Evolutionary conservation across 92 coral and sea anemone genomes (phyloP).

Genomic region (Pocillopora meandrina): DNA sequence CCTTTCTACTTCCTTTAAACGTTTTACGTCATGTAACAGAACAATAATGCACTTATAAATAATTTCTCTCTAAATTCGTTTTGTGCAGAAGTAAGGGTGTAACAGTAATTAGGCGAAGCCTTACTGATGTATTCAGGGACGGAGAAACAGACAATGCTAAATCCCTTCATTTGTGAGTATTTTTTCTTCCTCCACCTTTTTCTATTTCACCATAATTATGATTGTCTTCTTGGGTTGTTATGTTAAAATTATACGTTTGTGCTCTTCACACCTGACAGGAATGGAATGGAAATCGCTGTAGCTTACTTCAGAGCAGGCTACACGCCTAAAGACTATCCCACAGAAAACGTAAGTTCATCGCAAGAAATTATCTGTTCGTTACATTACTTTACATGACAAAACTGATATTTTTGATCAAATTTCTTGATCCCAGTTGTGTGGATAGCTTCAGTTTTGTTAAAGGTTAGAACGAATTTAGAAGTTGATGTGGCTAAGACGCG

Average conservation of each 20-base stretch:
- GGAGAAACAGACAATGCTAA: constrained; percentile 55
- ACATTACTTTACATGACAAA: neutral
- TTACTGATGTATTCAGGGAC: constrained; percentile 44
- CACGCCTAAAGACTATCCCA: constrained; percentile 69
- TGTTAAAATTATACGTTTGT: neutral
- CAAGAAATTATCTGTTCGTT: neutral
- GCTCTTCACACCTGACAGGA: constrained; percentile 36
- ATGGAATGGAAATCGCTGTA: constrained; percentile 77
- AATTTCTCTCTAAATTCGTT: neutral
- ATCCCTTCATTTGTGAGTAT: constrained; percentile 62
- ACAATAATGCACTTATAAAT: neutral
- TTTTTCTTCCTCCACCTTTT: too few relatives aligned
- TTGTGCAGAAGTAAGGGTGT: constrained; percentile 66
- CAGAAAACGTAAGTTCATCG: constrained; percentile 60
- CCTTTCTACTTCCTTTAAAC: too few relatives aligned
- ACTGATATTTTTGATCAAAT: neutral
- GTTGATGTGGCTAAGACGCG: too few relatives aligned
- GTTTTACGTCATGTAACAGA: neutral
- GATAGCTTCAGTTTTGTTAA: too few relatives aligned
- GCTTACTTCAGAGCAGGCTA: constrained; percentile 84
- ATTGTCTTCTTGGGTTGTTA: neutral
- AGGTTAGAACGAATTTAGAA: too few relatives aligned
- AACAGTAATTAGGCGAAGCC: constrained; percentile 56
- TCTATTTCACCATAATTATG: neutral
- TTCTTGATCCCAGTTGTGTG: too few relatives aligned